Conservation (phyloP, 2,888 invertebrate species). For the Abrostola triplasia region DNA sequence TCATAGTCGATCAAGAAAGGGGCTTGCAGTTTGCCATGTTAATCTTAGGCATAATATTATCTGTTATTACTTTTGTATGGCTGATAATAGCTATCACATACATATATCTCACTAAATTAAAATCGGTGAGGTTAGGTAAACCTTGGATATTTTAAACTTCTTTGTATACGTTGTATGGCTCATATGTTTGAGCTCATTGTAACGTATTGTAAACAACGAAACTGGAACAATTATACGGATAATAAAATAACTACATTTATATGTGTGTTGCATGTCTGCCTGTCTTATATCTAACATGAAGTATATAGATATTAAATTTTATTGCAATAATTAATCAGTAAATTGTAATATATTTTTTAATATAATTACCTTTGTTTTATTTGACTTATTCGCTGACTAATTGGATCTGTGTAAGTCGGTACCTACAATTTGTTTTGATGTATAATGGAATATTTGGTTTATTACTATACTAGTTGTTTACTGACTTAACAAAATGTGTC, state of each 20-base stretch:
- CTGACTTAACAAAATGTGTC: constrained; percentile 11
- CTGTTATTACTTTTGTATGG: constrained; percentile 75
- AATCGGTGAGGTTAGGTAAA: constrained; percentile 65
- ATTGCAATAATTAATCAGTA: constrained; percentile 26
- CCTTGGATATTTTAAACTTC: constrained; percentile 55
- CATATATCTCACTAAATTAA: constrained; percentile 72
- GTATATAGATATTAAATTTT: constrained; percentile 29
- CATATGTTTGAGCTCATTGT: constrained; percentile 19
- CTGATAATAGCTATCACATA: constrained; percentile 68
- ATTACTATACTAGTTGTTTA: constrained; percentile 7
- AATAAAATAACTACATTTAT: constrained; percentile 11
- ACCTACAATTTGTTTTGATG: background rate
- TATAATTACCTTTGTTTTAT: constrained; percentile 22
- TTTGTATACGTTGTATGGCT: constrained; percentile 13
- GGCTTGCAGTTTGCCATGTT: constrained; percentile 75
- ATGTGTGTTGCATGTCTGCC: constrained; percentile 34
- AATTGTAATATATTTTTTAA: constrained; percentile 47
- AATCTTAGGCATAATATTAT: constrained; percentile 70
- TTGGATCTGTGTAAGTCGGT: background rate
- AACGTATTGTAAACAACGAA: constrained; percentile 33
- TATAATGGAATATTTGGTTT: constrained; percentile 17
- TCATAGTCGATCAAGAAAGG: constrained; percentile 66
- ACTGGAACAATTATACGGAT: constrained; percentile 19
- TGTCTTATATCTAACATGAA: constrained; percentile 34
- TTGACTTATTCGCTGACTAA: constrained; percentile 6